Percentiles rank a stretch among this genome's conserved stretches.
phyloP scores from a whole-genome alignment of 2,113 vertebrate species.

The Ochotona curzoniae region DNA sequence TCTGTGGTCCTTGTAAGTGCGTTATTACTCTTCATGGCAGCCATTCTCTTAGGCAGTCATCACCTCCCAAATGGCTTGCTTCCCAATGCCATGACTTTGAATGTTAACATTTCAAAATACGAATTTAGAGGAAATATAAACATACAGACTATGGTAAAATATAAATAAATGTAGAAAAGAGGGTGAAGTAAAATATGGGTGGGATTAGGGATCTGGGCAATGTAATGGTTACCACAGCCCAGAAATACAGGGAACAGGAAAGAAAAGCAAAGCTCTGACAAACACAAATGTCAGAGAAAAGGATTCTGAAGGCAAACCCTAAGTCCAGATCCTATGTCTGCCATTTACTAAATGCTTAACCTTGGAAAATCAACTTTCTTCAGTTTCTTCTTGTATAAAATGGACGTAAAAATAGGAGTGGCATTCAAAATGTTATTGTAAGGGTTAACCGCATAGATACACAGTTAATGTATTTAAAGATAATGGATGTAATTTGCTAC shows the following conservation, averaged over 20 bases:
- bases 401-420: neutral
- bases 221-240: too few species aligned
- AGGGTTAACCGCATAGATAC: neutral
- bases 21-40: neutral
- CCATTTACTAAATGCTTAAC: neutral
- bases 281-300: neutral
- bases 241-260: rapidly evolving
- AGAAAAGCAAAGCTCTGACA: neutral
- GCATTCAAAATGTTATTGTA: neutral
- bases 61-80: neutral
- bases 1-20: neutral
- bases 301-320: neutral
- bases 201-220: rapidly evolving
- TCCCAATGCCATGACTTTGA: neutral
- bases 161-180: neutral
- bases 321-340: neutral
- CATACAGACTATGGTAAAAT: neutral
- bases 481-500: neutral
- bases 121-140: neutral
- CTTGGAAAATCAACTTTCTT: neutral
- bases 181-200: too few species aligned
- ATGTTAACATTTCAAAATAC: neutral
- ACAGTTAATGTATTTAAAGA: neutral
- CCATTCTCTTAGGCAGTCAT: neutral
- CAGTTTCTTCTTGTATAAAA: neutral